phyloP scores from a whole-genome alignment of 1,140 invertebrate genomes.

The Prorops nasuta region DNA sequence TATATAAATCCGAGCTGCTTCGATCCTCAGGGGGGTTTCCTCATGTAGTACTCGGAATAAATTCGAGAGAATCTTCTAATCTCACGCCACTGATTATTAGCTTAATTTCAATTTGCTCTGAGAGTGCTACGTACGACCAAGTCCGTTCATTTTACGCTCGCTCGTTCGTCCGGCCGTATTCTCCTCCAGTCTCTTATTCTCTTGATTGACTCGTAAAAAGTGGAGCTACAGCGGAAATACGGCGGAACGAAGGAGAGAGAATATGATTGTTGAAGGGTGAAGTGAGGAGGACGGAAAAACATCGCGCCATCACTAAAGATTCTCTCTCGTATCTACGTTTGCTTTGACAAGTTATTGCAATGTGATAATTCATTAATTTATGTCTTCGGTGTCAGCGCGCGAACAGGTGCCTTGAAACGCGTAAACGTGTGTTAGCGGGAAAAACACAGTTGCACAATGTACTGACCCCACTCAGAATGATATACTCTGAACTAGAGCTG shows the following conservation, averaged over 20 bases:
- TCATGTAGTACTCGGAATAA: conserved; percentile 49
- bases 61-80: too few species aligned
- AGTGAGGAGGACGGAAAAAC: conserved; percentile 37
- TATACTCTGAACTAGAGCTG: conserved; percentile 22
- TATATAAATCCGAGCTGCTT: conserved; percentile 86
- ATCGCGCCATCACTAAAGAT: conserved; percentile 35
- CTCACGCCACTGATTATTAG: too few species aligned
- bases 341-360: conserved; percentile 20
- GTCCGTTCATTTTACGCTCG: too few species aligned
- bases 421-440: not conserved
- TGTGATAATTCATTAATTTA: conserved; percentile 36
- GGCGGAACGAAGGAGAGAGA: too few species aligned
- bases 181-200: too few species aligned
- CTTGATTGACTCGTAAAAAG: too few species aligned
- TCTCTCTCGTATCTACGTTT: too few species aligned
- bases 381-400: conserved; percentile 33
- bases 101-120: too few species aligned
- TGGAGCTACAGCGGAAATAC: too few species aligned
- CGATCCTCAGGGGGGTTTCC: conserved; percentile 59
- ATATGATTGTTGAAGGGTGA: conserved; percentile 27
- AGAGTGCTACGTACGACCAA: conserved; percentile 3
- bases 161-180: too few species aligned
- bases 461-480: conserved; percentile 39
- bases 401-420: conserved; percentile 35
- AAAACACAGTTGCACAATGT: conserved; percentile 1